Evolutionary conservation across 2,888 invertebrate species (phyloP), one percentile per base, ranked within the genome.

Genomic region (Coleophora deauratella): DNA sequence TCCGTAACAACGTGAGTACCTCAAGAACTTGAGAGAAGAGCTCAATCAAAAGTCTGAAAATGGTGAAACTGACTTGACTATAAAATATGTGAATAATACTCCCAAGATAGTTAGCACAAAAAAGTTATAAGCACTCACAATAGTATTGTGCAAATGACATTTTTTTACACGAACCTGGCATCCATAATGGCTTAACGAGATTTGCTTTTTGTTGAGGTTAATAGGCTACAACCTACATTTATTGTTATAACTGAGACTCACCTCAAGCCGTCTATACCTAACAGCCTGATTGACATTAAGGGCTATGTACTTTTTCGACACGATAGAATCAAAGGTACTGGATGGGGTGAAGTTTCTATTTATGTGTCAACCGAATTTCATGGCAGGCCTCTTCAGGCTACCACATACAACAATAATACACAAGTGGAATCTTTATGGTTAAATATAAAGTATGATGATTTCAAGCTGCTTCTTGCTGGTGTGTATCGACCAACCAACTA

Each of bases 111-210:
- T n/a, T 41, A 36, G 27, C 13, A 32, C 36, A 41, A 41, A 34
- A 40, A 33, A 40, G 13, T 28, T 28, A 28, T n/a, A n/a, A n/a
- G n/a, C n/a, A n/a, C 31, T 33, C 13, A 11, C 11, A 14, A 40
- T 13, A 14, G 11, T 2, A 27, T 40, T 27, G 9, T 34, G 6
- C 15, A 43, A 39, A 10, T 38, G 3, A 43, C 32, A 8, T 27
- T 43, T 33, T 43, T 42, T 13, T 44, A 44, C 11, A 44, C 44
- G 38, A 44, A 44, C 38, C 33, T 44, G 44, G 41, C 44, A 36
- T 44, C 44, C 13, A 35, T 44, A 27, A 41, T 38, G 41, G 44
- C 44, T 33, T 41, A 44, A 44, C 35, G 38, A 40, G 42, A 41
- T 33, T 41, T 44, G 28, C 30, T 44, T 37, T 21, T 44, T 14